Base-by-base conservation (phyloP, 1,140 invertebrate species). In the Araneus ventricosus region DNA sequence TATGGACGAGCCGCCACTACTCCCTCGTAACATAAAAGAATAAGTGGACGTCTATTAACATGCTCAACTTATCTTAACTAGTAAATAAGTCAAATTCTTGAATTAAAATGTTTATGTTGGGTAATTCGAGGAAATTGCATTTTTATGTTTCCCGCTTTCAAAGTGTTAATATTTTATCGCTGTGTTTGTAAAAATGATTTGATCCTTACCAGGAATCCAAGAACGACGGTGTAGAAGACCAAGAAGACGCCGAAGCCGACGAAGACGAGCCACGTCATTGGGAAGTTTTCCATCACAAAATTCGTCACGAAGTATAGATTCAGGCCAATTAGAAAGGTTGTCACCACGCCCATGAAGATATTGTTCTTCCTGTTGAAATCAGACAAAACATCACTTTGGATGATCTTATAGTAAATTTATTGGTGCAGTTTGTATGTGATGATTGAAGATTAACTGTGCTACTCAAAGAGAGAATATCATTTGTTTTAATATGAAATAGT, bases 271-370 rank as follows among this genome's bases (percentile, higher is more conserved):
- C 97, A 96, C 57, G 95, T 94, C 70, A 95, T 93, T 3, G 97
- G 95, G 52, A 97, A 93, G 30, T 95, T 94, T 2, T 95, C 94
- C 20, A 96, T 95, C 0, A 97, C 96, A 94, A 96, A 97, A 37
- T 96, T 95, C 30, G 96, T 95, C 4, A 98, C 97, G 95, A 98
- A 98, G 95, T 97, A 98, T 82, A 98, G 96, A 95, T 99, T 98
- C 94, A 99, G 98, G 20, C 95, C 95, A 94, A 98, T 98, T 1
- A 98, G 97, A 34, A 97, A 95, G 17, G 97, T 94, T 10, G 97
- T 97, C 27, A 98, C 95, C 1, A 96, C 52, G 61, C 96, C 96
- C 0, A 97, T 95, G 27, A 97, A 95, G n/a, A 97, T 95, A 95
- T 97, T 97, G 93, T 94, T 95, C 24, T 94, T 39, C 52, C 95